A percentile compares a stretch with the other conserved stretches of the same genome.
Conservation (phyloP, 2,888 invertebrate species). For the Alentia gelatinosa region DNA sequence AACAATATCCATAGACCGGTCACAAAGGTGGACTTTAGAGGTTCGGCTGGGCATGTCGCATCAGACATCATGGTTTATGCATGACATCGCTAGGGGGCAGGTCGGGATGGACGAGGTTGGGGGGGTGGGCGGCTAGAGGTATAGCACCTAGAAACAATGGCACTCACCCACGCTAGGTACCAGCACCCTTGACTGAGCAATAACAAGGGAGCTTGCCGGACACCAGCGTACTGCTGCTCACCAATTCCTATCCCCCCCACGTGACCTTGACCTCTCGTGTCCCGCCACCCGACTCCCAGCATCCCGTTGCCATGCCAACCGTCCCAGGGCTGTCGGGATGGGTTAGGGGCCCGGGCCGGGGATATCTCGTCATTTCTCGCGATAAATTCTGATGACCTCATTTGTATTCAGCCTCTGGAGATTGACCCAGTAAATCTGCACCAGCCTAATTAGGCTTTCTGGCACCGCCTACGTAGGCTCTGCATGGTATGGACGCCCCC, state of each 20-base stretch:
- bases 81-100: background rate
- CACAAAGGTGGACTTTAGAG: too few species aligned
- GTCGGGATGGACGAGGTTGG: background rate
- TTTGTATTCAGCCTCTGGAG: slow-evolving; percentile 20
- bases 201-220: background rate
- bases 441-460: background rate
- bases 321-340: slow-evolving; percentile 3
- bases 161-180: background rate
- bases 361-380: background rate
- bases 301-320: background rate
- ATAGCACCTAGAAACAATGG: background rate
- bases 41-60: background rate
- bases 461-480: background rate
- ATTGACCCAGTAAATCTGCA: slow-evolving; percentile 33
- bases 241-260: background rate
- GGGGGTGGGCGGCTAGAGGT: background rate
- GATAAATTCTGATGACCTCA: slow-evolving; percentile 25
- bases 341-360: background rate
- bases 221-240: background rate
- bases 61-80: background rate
- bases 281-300: background rate
- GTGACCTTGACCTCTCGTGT: background rate
- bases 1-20: too few species aligned
- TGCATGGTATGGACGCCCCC: background rate
- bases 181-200: too few species aligned